phyloP scores from a whole-genome alignment of 2,888 invertebrate genomes.

The Heliconius ismenius region DNA sequence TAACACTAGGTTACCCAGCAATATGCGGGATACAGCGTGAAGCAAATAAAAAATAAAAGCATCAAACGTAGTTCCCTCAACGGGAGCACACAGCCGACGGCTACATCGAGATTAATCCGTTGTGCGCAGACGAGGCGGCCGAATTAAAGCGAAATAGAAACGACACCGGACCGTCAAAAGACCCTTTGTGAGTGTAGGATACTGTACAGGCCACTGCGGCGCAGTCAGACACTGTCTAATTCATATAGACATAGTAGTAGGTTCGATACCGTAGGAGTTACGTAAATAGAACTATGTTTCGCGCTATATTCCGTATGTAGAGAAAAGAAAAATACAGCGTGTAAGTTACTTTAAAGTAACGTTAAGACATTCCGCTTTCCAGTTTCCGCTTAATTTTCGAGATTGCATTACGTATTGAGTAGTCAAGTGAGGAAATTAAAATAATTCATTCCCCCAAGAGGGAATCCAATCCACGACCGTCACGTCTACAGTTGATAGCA shows the following conservation, averaged over 20 bases:
- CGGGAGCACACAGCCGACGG: slow-evolving; percentile 48
- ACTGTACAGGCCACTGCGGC: slow-evolving; percentile 1
- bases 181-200: slow-evolving; percentile 44
- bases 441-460: background rate
- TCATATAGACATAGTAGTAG: background rate
- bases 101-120: slow-evolving; percentile 57
- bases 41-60: background rate
- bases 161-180: slow-evolving; percentile 47
- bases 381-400: too few species aligned
- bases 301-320: too few species aligned
- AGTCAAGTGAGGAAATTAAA: background rate
- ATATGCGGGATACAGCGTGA: background rate
- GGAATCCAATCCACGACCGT: background rate
- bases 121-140: slow-evolving; percentile 44
- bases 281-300: too few species aligned
- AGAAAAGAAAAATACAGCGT: background rate
- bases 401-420: too few species aligned
- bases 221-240: background rate
- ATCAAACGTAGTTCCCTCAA: slow-evolving; percentile 7
- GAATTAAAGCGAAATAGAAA: slow-evolving; percentile 48
- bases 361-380: background rate
- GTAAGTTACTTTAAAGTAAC: background rate
- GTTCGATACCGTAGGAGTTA: background rate
- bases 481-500: background rate
- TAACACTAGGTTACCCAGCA: background rate